These are phyloP conservation scores for Agriopis leucophaearia DNA, from an alignment of 2,888 invertebrate species.

Conservation along the genomic window DNA sequence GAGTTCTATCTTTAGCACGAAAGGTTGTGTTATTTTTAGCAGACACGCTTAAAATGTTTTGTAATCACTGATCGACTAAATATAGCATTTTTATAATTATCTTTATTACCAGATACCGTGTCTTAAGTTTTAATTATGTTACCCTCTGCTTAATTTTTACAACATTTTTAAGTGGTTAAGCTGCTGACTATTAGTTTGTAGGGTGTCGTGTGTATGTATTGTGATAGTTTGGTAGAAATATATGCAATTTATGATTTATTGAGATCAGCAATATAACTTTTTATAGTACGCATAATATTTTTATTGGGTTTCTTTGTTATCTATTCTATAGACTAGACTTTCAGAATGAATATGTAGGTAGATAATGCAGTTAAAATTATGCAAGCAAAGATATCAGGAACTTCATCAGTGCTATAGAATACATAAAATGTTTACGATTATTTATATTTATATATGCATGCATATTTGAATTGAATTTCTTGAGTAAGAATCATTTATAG, in stretches of 20 bases:
- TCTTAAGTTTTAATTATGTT: conserved; percentile 2
- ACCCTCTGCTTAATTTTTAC: not conserved
- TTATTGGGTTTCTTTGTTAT: conserved; percentile 1
- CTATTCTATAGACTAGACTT: not conserved
- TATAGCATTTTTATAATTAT: conserved; percentile 9
- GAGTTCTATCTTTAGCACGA: conserved; percentile 1
- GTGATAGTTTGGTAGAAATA: not conserved
- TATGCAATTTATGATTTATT: not conserved
- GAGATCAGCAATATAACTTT: not conserved
- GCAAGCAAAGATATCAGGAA: not conserved
- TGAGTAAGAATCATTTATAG: not conserved
- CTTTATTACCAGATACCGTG: not conserved
- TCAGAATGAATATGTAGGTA: not conserved
- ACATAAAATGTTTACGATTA: no score
- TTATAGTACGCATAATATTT: not conserved
- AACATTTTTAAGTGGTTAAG: conserved; percentile 1
- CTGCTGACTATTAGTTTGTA: not conserved
- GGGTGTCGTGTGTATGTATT: not conserved
- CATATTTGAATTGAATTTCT: not conserved
- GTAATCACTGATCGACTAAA: not conserved
- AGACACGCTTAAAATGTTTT: not conserved
- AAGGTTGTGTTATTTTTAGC: conserved; percentile 12
- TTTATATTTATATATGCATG: no score
- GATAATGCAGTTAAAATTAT: not conserved
- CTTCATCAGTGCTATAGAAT: no score